These are phyloP conservation scores for Oncorhynchus gorbuscha DNA, from an alignment of 2,113 vertebrate species.

Conservation along the genomic window DNA sequence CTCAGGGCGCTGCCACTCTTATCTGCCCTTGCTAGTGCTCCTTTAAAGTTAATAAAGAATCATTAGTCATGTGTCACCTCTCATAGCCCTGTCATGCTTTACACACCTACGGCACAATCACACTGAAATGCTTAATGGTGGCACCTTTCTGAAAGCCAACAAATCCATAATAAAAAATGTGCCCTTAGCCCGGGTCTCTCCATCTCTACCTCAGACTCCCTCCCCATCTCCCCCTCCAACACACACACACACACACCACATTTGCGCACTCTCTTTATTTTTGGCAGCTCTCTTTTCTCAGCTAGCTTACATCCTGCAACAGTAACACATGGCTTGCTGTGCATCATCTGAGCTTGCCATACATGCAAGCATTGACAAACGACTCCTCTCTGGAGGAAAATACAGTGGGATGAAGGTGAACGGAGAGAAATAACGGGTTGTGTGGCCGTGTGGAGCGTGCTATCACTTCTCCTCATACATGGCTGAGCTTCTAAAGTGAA, in stretches of 20 bases:
- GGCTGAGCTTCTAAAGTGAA: slow-evolving; percentile 30
- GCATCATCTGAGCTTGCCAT: slow-evolving; percentile 48
- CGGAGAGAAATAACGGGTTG: slow-evolving; percentile 57
- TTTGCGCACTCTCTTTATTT: no score
- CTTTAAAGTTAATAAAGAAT: slow-evolving; percentile 45
- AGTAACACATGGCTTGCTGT: slow-evolving; percentile 45
- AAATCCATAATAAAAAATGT: slow-evolving; percentile 15
- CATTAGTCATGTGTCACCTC: slow-evolving; percentile 36
- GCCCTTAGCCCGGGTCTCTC: slow-evolving; percentile 12
- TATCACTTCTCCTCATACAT: slow-evolving; percentile 46
- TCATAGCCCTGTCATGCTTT: slow-evolving; percentile 15
- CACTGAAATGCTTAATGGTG: slow-evolving; percentile 7
- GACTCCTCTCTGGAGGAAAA: slow-evolving; percentile 60
- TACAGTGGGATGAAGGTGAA: slow-evolving; percentile 44
- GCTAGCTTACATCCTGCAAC: slow-evolving; percentile 11
- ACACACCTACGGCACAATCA: slow-evolving; percentile 17
- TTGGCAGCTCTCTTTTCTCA: no score
- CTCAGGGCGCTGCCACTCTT: slow-evolving; percentile 14
- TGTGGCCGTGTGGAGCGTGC: slow-evolving; percentile 47
- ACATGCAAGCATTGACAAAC: slow-evolving; percentile 62
- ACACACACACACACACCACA: not conserved
- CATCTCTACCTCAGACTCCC: not conserved
- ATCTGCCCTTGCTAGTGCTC: slow-evolving; percentile 31
- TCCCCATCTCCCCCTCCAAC: not conserved
- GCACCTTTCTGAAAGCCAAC: not conserved